phyloP scores from a whole-genome alignment of 2,888 invertebrate species.

The Drosophila meridiana region DNA sequence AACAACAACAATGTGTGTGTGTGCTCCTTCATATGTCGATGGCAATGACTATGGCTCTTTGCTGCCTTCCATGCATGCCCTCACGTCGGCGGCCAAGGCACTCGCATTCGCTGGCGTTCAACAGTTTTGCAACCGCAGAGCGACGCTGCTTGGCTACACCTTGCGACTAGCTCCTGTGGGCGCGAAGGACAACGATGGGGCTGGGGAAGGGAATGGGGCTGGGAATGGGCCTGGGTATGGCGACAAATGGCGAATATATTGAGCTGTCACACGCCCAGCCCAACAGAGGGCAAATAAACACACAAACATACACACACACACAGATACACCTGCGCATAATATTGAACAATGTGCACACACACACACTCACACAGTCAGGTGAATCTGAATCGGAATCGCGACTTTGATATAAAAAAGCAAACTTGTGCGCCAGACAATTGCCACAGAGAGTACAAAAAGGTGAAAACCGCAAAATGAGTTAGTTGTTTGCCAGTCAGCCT shows the following conservation, averaged over 20 bases:
- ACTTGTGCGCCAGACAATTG: constrained; percentile 67
- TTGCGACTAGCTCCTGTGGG: constrained; percentile 39
- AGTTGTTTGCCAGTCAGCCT: constrained; percentile 66
- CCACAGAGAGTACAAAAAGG: constrained; percentile 56
- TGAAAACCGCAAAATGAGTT: constrained; percentile 78
- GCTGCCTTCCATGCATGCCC: constrained; percentile 4
- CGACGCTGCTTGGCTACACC: constrained; percentile 34
- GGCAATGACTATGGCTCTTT: constrained; percentile 23
- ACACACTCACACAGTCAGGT: constrained; percentile 9
- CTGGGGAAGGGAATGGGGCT: too few species aligned
- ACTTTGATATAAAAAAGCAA: constrained; percentile 32
- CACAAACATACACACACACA: constrained; percentile 9
- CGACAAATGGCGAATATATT: constrained; percentile 81
- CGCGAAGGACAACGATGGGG: constrained; percentile 24
- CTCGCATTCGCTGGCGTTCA: constrained; percentile 37
- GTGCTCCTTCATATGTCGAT: constrained; percentile 22
- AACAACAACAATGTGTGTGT: constrained; percentile 32
- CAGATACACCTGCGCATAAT: constrained; percentile 38
- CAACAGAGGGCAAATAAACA: constrained; percentile 28
- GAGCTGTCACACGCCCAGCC: constrained; percentile 67
- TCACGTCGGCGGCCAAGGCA: neutral
- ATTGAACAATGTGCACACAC: constrained; percentile 70
- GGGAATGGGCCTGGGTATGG: constrained; percentile 52
- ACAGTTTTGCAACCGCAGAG: constrained; percentile 75
- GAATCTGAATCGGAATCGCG: constrained; percentile 66